These are phyloP conservation scores for Anthonomus grandis DNA, from an alignment of 1,140 invertebrate species.

Conservation along the genomic window DNA sequence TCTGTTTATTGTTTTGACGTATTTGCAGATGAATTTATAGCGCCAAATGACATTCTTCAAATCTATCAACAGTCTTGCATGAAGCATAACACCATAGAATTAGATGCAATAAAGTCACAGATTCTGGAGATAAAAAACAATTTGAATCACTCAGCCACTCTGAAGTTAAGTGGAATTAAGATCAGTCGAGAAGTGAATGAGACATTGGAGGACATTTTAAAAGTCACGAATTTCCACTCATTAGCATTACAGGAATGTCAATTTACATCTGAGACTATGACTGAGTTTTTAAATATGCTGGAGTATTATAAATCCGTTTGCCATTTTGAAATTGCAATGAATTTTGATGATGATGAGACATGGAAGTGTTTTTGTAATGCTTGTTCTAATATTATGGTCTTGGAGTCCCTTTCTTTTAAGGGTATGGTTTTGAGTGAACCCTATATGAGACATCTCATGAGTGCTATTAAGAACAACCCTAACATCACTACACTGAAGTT, in stretches of 20 bases:
- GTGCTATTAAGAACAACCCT: constrained; percentile 32
- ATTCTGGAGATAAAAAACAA: constrained; percentile 41
- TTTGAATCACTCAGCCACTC: constrained; percentile 39
- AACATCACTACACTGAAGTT: constrained; percentile 40
- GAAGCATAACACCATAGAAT: constrained; percentile 40
- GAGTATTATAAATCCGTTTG: constrained; percentile 42
- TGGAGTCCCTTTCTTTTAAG: constrained; percentile 39
- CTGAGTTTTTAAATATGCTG: constrained; percentile 41
- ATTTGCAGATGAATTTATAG: constrained; percentile 27
- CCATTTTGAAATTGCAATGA: constrained; percentile 37
- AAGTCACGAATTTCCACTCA: constrained; percentile 40
- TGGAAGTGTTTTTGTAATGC: constrained; percentile 40
- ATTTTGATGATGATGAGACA: constrained; percentile 37
- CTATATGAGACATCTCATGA: constrained; percentile 37
- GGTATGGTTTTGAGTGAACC: constrained; percentile 37
- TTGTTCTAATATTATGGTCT: constrained; percentile 32
- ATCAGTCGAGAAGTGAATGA: constrained; percentile 41
- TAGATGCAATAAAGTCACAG: constrained; percentile 39
- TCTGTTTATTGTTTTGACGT: constrained; percentile 2
- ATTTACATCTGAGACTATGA: constrained; percentile 39
- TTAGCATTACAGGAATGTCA: constrained; percentile 39
- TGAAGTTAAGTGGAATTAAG: constrained; percentile 38
- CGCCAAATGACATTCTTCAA: constrained; percentile 34
- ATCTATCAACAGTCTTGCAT: constrained; percentile 39
- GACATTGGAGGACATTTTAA: constrained; percentile 42